Base-by-base conservation (phyloP, 2,888 invertebrate species). In the Therioaphis trifolii region DNA sequence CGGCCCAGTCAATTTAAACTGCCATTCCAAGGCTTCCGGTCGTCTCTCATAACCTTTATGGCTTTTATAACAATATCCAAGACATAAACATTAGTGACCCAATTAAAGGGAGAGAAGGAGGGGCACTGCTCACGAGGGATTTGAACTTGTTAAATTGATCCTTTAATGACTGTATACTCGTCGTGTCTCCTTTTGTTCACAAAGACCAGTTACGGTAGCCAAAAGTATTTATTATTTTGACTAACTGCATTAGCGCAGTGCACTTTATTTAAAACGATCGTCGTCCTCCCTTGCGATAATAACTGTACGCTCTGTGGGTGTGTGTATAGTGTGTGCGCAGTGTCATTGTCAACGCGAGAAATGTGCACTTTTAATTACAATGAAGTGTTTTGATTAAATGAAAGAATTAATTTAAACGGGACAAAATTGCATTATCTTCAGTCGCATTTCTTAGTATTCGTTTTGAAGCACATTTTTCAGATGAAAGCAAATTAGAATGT, bases 61-160 rank as follows among this genome's bases (percentile, higher is more conserved):
- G 63, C 29, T n/a, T 76, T 27, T 49, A 29, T 76, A n/a, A 77
- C 49, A 21, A 66, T 77, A 52, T 49, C 15, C 21, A 14, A 35
- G 77, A 18, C 46, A 63, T 77, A 66, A 77, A 66, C 77, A 49
- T 77, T 49, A 18, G 27, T 12, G 35, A 1, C 49, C 15, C 24
- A 27, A 75, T 40, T 58, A 21, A 24, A 40, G 14, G 27, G 40
- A 35, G 35, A 35, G 35, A 35, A 7, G 35, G 35, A 4, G 1
- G n/a, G 11, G 29, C 1, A 40, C n/a, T 9, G 46, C 35, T 12
- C 66, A 7, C 77, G 1, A 24, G 77, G 66, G 77, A 78, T 21
- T 18, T 18, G 49, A 66, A 66, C 35, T 49, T 66, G 77, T 52
- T 52, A 66, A 78, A 78, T 78, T 35, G 77, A 66, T 78, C 66